Evolutionary conservation across 2,113 vertebrate species (phyloP), one percentile per base, ranked within the genome.

Genomic region (Aspiorhynchus laticeps): DNA sequence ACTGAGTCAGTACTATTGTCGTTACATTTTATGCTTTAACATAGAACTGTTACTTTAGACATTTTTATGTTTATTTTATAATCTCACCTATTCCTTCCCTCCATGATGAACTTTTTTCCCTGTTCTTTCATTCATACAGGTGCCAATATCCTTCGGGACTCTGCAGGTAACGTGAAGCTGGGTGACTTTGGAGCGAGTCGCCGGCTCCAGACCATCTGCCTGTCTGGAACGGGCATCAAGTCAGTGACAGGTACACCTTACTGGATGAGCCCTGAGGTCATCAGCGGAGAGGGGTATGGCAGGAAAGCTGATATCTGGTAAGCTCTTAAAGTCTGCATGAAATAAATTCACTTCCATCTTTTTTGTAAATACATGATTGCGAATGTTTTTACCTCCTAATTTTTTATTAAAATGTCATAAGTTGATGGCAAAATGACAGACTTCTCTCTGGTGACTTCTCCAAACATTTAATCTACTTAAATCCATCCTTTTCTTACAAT

Each of bases 191-290:
- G 98, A 63, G 98, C 98, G 86, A 99, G 98, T 91, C 96, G 97
- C 69, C 95, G 98, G 19, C 96, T 99, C 84, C 98, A 99, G 94
- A 99, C 98, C 3, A 99, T 99, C 93, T 99, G 98, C 85, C 95
- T 99, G 11, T 99, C 98, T 2, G 98, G 98, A 77, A 99, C 98
- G 0, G 98, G 98, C 87, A 99, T 99, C 94, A 99, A 97, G 88
- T 99, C 98, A 1, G 98, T 98, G 93, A 99, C 97, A 0, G 98
- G 98, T 86, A 99, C 98, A 8, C 98, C 98, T 0, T 99, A 99
- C 91, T 99, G 98, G 98, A 99, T 99, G 98, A 99, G 98, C 87
- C 98, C 98, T 0, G 98, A 99, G 89, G 98, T 99, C 71, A 99
- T 99, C 92, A 99, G 98, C 56, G 98, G 98, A 67, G 98, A 99